phyloP scores from a whole-genome alignment of 2,113 vertebrate species.

The Ariopsis seemanni region DNA sequence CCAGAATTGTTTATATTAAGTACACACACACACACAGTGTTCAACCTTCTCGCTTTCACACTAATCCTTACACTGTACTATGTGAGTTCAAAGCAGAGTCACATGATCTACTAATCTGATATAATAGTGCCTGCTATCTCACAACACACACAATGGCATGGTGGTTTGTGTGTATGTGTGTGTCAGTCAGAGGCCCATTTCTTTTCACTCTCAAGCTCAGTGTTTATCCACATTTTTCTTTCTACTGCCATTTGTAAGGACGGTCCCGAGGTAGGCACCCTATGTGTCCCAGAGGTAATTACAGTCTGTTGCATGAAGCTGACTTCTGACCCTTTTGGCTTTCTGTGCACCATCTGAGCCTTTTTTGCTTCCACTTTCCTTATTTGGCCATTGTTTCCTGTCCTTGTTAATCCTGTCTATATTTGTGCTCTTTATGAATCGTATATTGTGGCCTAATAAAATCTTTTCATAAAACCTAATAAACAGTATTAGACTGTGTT shows the following conservation, averaged over 20 bases:
- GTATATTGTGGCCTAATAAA: not conserved
- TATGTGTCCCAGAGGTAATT: not conserved
- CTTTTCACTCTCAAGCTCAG: not conserved
- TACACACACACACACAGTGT: constrained; percentile 20
- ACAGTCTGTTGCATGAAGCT: not conserved
- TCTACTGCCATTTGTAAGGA: not conserved
- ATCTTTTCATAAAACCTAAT: not conserved
- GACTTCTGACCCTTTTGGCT: not conserved
- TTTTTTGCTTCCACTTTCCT: not conserved
- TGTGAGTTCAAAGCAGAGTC: constrained; percentile 54
- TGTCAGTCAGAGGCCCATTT: not conserved
- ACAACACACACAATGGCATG: not conserved
- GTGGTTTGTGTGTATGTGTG: not conserved
- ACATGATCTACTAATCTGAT: constrained; percentile 61
- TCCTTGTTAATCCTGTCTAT: not conserved
- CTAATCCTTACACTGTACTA: constrained; percentile 46
- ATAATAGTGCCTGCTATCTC: constrained; percentile 55
- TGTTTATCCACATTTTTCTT: not conserved
- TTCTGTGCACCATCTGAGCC: not conserved
- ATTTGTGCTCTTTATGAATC: not conserved
- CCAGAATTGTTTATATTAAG: constrained; percentile 12
- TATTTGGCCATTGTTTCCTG: not conserved
- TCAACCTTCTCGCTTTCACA: constrained; percentile 54
- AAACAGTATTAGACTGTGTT: not conserved
- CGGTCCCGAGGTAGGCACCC: too few relatives aligned